These are phyloP conservation scores for Platyrinchus mystaceus DNA, from an alignment of 2,797 vertebrate species.

Conservation along the genomic window DNA sequence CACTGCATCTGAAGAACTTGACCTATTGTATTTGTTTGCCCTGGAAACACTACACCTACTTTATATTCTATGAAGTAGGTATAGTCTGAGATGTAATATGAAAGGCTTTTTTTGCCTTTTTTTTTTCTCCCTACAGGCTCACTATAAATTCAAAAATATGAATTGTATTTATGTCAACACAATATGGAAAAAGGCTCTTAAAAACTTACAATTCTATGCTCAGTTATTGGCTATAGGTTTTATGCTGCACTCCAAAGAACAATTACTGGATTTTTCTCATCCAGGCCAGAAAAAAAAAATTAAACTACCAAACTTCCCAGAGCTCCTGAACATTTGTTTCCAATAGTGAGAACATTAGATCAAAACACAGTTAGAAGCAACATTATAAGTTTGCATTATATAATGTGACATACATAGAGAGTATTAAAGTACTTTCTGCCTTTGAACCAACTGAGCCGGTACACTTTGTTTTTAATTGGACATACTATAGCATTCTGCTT, in stretches of 20 bases:
- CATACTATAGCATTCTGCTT: background rate
- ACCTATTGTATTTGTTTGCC: background rate
- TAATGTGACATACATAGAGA: background rate
- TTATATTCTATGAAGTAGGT: background rate
- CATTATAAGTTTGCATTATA: background rate
- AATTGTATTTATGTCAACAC: background rate
- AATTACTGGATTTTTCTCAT: background rate
- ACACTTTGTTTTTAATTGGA: conserved; percentile 18
- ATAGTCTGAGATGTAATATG: background rate
- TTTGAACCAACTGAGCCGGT: background rate
- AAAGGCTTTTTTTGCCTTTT: background rate
- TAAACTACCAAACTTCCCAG: background rate
- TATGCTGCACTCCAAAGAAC: background rate
- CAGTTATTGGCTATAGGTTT: background rate
- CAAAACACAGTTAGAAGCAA: background rate
- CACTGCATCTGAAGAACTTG: background rate
- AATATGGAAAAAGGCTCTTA: background rate
- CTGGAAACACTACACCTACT: background rate
- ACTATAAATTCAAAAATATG: background rate
- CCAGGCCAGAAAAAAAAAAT: background rate
- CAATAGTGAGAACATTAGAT: background rate
- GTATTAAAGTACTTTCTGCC: background rate
- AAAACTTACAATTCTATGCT: background rate
- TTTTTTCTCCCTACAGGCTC: background rate
- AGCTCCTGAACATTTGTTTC: background rate